These are phyloP conservation scores for Gallinago media DNA, from an alignment of 2,113 vertebrate genomes.

Conservation along the genomic window DNA sequence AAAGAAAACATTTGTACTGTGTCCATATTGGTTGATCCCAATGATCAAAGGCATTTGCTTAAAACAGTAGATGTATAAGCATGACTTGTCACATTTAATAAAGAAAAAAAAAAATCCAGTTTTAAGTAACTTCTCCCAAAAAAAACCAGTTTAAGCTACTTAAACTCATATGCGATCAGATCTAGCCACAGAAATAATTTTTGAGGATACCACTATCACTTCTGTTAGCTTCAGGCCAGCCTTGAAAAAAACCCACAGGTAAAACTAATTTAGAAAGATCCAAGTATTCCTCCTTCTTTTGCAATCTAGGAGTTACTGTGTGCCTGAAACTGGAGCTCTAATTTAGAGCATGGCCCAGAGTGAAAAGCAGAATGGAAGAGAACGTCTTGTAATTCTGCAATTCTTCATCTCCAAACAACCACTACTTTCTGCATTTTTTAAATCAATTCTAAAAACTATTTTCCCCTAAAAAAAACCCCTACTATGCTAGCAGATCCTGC, in stretches of 20 bases:
- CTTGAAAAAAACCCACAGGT: neutral
- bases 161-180: neutral
- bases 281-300: neutral
- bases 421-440: neutral
- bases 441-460: neutral
- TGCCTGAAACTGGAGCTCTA: conserved; percentile 45
- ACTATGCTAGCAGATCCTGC: neutral
- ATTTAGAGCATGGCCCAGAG: conserved; percentile 46
- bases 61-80: neutral
- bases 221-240: neutral
- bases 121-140: neutral
- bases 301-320: neutral
- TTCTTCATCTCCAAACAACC: neutral
- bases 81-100: neutral
- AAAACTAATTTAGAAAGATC: neutral
- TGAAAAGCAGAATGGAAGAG: neutral
- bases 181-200: neutral
- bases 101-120: neutral
- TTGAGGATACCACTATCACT: neutral
- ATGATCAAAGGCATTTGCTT: conserved; percentile 14
- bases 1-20: conserved; percentile 21
- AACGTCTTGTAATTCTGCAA: neutral
- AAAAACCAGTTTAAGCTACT: neutral
- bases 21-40: neutral
- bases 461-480: neutral